A percentile compares a stretch with the other conserved stretches of the same genome.
These are phyloP conservation scores for Tinamus guttatus DNA, from an alignment of 2,113 vertebrate genomes.

Conservation along the genomic window DNA sequence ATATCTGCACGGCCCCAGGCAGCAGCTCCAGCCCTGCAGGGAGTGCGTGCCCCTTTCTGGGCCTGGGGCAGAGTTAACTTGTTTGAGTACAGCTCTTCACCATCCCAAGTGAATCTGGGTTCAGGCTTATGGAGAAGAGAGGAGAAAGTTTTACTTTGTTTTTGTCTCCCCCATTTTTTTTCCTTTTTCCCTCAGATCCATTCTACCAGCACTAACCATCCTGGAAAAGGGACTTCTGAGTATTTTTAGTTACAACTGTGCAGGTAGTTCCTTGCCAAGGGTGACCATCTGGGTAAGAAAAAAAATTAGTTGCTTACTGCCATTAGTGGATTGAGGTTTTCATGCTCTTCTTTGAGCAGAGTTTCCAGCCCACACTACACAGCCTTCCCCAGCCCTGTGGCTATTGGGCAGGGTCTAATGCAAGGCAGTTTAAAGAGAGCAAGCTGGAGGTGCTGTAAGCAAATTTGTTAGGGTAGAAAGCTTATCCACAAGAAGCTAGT, in stretches of 20 bases:
- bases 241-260: not conserved
- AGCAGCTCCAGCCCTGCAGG: not conserved
- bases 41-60: too few species aligned
- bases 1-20: rapidly evolving
- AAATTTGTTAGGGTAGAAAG: not conserved
- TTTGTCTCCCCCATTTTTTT: not conserved
- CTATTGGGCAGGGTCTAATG: not conserved
- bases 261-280: not conserved
- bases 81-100: not conserved
- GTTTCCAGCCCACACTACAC: not conserved
- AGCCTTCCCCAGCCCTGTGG: not conserved
- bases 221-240: not conserved
- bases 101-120: not conserved
- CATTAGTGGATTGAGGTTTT: not conserved
- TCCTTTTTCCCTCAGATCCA: not conserved
- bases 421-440: not conserved
- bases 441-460: not conserved
- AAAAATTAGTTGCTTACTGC: not conserved
- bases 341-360: not conserved
- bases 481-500: not conserved
- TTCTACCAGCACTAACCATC: not conserved
- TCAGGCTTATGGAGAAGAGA: not conserved
- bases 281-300: not conserved
- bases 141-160: not conserved
- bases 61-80: not conserved